These are phyloP conservation scores for Bradysia coprophila DNA, from an alignment of 1,140 invertebrate genomes.

Conservation along the genomic window DNA sequence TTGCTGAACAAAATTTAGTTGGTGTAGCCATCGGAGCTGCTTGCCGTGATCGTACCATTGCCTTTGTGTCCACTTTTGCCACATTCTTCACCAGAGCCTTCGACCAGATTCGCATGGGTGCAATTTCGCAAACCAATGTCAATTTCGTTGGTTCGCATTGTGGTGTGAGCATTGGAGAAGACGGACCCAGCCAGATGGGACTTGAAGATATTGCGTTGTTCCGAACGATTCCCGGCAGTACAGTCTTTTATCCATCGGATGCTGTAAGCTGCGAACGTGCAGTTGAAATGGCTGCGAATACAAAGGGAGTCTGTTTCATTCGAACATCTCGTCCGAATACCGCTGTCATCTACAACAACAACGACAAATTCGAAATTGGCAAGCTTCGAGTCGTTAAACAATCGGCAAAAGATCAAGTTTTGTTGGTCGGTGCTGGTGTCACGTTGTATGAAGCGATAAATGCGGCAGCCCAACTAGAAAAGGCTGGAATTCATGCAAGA, in stretches of 20 bases:
- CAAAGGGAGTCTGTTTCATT: conserved; percentile 88
- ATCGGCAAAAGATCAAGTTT: conserved; percentile 52
- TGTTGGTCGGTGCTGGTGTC: conserved; percentile 82
- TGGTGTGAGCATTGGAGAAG: conserved; percentile 90
- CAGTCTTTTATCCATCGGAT: conserved; percentile 94
- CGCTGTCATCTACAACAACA: conserved; percentile 70
- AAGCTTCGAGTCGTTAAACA: conserved; percentile 63
- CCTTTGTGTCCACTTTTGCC: conserved; percentile 94
- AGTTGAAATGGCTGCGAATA: conserved; percentile 90
- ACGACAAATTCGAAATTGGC: conserved; percentile 66
- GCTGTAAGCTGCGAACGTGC: conserved; percentile 88
- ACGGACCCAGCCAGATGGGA: conserved; percentile 99
- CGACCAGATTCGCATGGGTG: conserved; percentile 98
- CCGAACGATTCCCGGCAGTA: conserved; percentile 74
- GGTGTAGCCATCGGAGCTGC: conserved; percentile 88
- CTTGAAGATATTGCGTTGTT: conserved; percentile 96
- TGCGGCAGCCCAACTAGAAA: conserved; percentile 60
- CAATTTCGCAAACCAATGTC: conserved; percentile 94
- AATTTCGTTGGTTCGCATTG: conserved; percentile 93
- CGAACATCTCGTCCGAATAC: conserved; percentile 87
- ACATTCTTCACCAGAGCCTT: conserved; percentile 93
- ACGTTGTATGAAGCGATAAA: conserved; percentile 81
- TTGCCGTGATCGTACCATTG: conserved; percentile 71
- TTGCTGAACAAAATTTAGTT: conserved; percentile 96
- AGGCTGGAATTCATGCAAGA: conserved; percentile 47